Base-by-base conservation (phyloP, 1,140 invertebrate species). In the Apocrypta bakeri region DNA sequence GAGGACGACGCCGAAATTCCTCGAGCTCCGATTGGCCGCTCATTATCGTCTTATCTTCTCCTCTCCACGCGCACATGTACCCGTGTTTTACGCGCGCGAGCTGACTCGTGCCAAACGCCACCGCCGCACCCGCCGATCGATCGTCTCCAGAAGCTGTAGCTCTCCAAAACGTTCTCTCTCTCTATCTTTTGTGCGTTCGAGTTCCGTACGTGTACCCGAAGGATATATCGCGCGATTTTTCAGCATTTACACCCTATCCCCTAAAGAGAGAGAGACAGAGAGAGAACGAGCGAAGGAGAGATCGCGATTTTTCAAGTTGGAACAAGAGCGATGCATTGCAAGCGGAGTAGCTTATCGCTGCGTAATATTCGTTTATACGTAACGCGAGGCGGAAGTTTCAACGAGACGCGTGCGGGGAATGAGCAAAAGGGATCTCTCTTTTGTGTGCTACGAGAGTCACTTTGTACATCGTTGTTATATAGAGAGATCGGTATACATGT, bases 41-140 rank as follows among this genome's bases (percentile, higher is more conserved):
- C 80, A 69, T 81, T 81, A 81, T 81, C 80, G 73, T 76, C 63
- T 81, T 81, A 81, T 76, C 75, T 78, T 37, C 76, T 68, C 79
- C 24, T 29, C 31, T 29, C 17, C 29, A 21, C 25, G 63, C 68
- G 71, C 64, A 56, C 77, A 66, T 29, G 33, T 56, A 56, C 0
- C 14, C 14, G 25, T 56, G 68, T 56, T 56, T 72, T 69, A 69
- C 66, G 64, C 40, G 48, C 14, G 31, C 11, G 12, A 37, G 33
- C n/a, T n/a, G 31, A 48, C 40, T 63, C 78, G 68, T 79, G 78
- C 78, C 78, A 79, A 79, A 21, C 24, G 71, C 37, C 64, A 24
- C 42, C 21, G 6, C 76, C 56, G 64, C 27, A 1, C 6, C 68
- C 27, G 12, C 6, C 68, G 29, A n/a, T 56, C 48, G 48, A 56